Evolutionary conservation across 1,140 invertebrate species (phyloP).

Genomic region (Solenopsis fugax): DNA sequence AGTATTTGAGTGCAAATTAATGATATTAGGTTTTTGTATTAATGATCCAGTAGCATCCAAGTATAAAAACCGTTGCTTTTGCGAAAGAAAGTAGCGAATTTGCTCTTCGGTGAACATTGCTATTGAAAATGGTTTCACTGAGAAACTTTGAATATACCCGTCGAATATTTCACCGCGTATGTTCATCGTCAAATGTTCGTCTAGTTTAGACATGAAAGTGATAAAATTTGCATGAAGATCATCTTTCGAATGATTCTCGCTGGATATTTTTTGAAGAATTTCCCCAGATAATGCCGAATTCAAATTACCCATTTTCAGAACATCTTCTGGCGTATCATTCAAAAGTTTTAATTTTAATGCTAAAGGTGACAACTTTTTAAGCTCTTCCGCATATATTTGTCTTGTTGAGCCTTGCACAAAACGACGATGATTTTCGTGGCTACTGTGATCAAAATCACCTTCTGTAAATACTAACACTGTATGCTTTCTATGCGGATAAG

Average conservation of each 20-base stretch:
- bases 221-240: background rate
- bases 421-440: background rate
- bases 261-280: background rate
- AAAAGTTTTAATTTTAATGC: background rate
- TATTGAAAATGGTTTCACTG: background rate
- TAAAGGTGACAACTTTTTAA: background rate
- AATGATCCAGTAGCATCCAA: background rate
- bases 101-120: background rate
- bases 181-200: background rate
- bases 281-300: background rate
- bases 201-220: background rate
- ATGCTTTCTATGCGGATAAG: background rate
- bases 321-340: too few species aligned
- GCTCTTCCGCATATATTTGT: background rate
- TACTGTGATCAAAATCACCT: background rate
- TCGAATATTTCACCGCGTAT: background rate
- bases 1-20: background rate
- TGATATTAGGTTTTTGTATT: background rate
- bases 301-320: background rate
- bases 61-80: background rate
- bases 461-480: background rate
- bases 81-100: background rate
- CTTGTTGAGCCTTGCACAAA: background rate
- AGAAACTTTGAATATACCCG: background rate
- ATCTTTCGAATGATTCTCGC: background rate